Conservation (phyloP, 2,797 vertebrate species). For the Sarcophilus harrisii region DNA sequence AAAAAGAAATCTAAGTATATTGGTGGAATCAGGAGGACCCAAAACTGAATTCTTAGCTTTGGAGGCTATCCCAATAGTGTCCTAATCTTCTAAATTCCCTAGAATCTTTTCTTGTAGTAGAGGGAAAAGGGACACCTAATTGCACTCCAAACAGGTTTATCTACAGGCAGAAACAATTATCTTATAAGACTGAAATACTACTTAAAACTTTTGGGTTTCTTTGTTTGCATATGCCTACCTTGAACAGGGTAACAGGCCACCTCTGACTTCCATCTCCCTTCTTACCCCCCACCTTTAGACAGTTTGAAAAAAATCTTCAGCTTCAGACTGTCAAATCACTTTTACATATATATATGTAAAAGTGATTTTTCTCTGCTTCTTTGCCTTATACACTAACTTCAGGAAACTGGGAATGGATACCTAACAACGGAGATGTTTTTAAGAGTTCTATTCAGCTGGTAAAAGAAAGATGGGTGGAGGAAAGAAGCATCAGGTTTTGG, state of each 20-base stretch:
- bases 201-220: conserved; percentile 33
- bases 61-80: not conserved
- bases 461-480: not conserved
- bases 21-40: conserved; percentile 17
- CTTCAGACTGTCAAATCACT: conserved; percentile 45
- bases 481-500: conserved; percentile 3
- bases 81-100: conserved; percentile 38
- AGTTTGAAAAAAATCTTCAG: conserved; percentile 75
- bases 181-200: conserved; percentile 41
- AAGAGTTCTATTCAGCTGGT: conserved; percentile 47
- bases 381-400: conserved; percentile 58
- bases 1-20: not conserved
- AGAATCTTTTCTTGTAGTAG: conserved; percentile 53
- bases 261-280: not conserved
- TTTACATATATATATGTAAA: conserved; percentile 48
- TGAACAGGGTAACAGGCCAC: not conserved
- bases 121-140: conserved; percentile 58
- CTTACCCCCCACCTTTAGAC: conserved; percentile 24
- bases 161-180: conserved; percentile 21
- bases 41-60: conserved; percentile 55
- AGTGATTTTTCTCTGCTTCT: conserved; percentile 53
- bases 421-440: conserved; percentile 61
- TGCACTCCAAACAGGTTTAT: conserved; percentile 62
- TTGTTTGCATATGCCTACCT: not conserved
- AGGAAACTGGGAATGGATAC: conserved; percentile 71